A percentile compares a stretch with the other conserved stretches of the same genome.
Conservation (phyloP, 1,140 invertebrate species). For the Platyscapa corneri region DNA sequence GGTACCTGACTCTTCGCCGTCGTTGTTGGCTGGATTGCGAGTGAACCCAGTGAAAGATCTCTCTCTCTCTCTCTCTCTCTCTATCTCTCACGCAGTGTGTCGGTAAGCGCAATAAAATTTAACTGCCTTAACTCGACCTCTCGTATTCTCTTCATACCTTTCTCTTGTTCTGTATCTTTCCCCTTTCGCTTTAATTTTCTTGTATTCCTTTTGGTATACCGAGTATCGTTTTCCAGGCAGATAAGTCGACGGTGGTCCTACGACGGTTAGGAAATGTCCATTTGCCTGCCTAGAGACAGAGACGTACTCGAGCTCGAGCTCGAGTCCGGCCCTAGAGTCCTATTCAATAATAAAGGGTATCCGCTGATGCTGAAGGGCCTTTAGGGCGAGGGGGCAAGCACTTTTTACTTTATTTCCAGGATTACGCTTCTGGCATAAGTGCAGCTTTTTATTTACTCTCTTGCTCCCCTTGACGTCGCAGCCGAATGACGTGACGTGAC, state of each 20-base stretch:
- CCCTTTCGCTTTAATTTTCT: slow-evolving; percentile 35
- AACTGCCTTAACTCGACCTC: slow-evolving; percentile 59
- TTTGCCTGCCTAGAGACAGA: background rate
- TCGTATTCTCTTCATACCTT: slow-evolving; percentile 22
- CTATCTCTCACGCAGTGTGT: slow-evolving; percentile 23
- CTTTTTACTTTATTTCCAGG: background rate
- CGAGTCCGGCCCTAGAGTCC: background rate
- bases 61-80: slow-evolving; percentile 2
- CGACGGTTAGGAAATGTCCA: background rate
- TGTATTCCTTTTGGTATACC: background rate
- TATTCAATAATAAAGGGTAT: background rate
- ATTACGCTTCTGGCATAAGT: too few relatives aligned
- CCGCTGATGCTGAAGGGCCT: background rate
- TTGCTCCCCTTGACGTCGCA: too few relatives aligned
- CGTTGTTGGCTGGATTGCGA: slow-evolving; percentile 38
- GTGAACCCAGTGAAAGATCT: slow-evolving; percentile 25
- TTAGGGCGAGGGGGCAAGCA: background rate
- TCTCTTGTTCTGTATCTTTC: slow-evolving; percentile 21
- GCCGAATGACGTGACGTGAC: too few relatives aligned
- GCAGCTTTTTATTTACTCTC: too few relatives aligned
- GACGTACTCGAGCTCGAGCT: background rate
- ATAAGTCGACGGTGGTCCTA: slow-evolving; percentile 27
- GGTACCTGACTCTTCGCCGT: slow-evolving; percentile 55
- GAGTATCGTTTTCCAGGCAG: slow-evolving; percentile 25
- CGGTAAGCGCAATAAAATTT: slow-evolving; percentile 67